Evolutionary conservation across 2,888 invertebrate species (phyloP), one percentile per base, ranked within the genome.

Genomic region (Andrena bicolor): DNA sequence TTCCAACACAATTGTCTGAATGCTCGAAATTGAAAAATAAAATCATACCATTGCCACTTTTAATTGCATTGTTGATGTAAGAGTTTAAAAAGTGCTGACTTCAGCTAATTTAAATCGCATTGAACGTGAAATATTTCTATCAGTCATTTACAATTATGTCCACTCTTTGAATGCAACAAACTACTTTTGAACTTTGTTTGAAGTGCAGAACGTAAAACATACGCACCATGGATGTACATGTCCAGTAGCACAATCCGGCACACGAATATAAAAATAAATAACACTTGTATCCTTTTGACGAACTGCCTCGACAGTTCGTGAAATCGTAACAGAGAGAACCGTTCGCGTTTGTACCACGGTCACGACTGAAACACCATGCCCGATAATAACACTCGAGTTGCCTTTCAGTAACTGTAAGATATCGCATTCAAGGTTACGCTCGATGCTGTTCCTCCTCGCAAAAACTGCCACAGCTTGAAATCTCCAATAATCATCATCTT

Each of bases 301-400:
- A 7, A 28, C 26, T 64, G 10, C 41, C 28, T 23, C 5, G 16
- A n/a, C 16, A 13, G 13, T 69, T n/a, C 32, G 13, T 26, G 41
- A 16, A 53, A 30, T 16, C 13, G n/a, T 53, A n/a, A 23, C 20
- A 16, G 48, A 13, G 6, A 69, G 35, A 32, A 65, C 75, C 72
- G 60, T 60, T 58, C 80, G 66, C 80, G 78, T 80, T 81, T 80
- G 80, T 79, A 84, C 74, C 66, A 26, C 86, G 80, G 84, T 84
- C 85, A 83, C 88, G 86, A 91, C 88, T 91, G 89, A 71, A 79
- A 82, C 63, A 83, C 82, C 80, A 82, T 86, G 82, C 78, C 72
- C 86, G 85, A 84, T 88, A 88, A 89, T 88, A 89, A 61, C 41
- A 85, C 70, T 78, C 82, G 80, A 77, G 49, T 85, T 76, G 65